Base-by-base conservation (phyloP, 2,113 vertebrate species). In the Takifugu flavidus region DNA sequence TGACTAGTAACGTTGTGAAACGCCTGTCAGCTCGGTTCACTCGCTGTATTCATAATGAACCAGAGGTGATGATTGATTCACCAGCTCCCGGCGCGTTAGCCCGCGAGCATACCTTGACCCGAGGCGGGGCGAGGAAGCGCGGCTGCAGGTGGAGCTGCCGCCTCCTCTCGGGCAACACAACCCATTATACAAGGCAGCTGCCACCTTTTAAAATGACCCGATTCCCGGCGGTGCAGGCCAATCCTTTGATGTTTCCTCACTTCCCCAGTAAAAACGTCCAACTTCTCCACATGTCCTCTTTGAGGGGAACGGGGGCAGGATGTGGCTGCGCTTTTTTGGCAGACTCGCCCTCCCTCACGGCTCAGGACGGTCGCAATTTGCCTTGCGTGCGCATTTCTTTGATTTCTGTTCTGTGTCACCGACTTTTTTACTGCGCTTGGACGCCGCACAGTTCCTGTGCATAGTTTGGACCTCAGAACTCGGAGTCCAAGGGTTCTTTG, bases 311-410 rank as follows among this genome's bases (percentile, higher is more conserved):
- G 7, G 45, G 62, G 62, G 55, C 76, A 85, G 84, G 87, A 89
- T 89, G 87, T 82, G 84, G 81, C 82, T 45, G 31, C 70, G 74
- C 79, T 74, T 76, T 77, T 71, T 82, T 87, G 85, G 84, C 84
- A 82, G 25, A 0, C 1, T 44, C 52, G 55, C 44, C 55, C 53
- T 26, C 49, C 49, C 60, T 55, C 51, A 63, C 61, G 57, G 69
- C 57, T 61, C 67, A 60, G 63, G 67, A 39, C 62, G 8, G 66
- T 70, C 47, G 7, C 72, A 62, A 26, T 7, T 59, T 71, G 44
- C 75, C 43, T 77, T 75, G 62, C 79, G 64, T 72, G 28, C 27
- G 45, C 65, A 49, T 42, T 6, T 46, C 76, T 85, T 82, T 83
- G 60, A 83, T 62, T 70, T 67, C 43, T 68, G 61, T 62, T 70